Evolutionary conservation across 2,113 vertebrate species (phyloP).

Genomic region (Perca schrenkii): DNA sequence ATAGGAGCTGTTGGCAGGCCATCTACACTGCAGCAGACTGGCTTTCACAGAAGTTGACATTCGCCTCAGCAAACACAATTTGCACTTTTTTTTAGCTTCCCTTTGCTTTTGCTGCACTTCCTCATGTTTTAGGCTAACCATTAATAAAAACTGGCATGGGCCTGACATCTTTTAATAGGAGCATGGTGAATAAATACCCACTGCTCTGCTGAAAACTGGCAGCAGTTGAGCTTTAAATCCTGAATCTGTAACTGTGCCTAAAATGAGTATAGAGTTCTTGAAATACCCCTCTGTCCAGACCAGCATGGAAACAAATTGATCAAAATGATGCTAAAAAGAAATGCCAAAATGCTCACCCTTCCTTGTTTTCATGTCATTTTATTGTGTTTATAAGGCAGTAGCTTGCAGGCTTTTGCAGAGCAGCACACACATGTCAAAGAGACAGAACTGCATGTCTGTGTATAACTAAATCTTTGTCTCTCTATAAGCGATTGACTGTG

Average conservation of each 20-base stretch:
- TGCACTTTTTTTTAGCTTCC: conserved; percentile 63
- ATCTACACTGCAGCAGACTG: conserved; percentile 52
- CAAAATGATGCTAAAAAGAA: not conserved
- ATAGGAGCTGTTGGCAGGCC: conserved; percentile 61
- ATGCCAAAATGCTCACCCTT: not conserved
- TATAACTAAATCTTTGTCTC: conserved; percentile 13
- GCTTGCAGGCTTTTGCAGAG: conserved; percentile 1
- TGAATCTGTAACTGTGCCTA: not conserved
- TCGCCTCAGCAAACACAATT: conserved; percentile 66
- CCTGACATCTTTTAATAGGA: conserved; percentile 6
- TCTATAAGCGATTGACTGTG: not conserved
- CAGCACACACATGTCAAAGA: conserved; percentile 6
- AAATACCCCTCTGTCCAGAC: not conserved
- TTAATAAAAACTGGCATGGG: conserved; percentile 30
- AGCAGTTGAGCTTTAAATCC: not conserved
- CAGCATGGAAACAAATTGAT: not conserved
- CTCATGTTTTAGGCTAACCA: conserved; percentile 39
- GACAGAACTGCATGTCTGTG: conserved; percentile 8
- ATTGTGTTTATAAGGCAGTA: conserved; percentile 8
- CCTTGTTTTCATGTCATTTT: not conserved
- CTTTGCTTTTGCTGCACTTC: conserved; percentile 40
- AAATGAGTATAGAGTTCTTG: not conserved
- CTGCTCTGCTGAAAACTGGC: not conserved
- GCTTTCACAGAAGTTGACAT: conserved; percentile 70
- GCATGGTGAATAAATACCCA: conserved; percentile 6